phyloP scores from a whole-genome alignment of 2,888 invertebrate species.

The Papilio demoleus region DNA sequence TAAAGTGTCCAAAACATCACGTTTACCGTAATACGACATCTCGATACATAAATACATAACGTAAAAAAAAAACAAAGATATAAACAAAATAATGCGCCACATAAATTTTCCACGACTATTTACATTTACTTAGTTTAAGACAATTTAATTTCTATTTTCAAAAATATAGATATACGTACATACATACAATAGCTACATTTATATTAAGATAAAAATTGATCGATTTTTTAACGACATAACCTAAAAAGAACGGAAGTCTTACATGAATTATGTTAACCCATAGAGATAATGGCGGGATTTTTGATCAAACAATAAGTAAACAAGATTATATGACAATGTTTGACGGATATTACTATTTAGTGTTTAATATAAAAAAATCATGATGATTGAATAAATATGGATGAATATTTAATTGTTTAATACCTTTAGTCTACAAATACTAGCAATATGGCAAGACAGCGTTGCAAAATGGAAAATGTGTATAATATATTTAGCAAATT shows the following conservation, averaged over 20 bases:
- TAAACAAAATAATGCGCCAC: slow-evolving; percentile 78
- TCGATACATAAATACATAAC: slow-evolving; percentile 79
- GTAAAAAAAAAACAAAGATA: slow-evolving; percentile 61
- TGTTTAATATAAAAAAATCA: slow-evolving; percentile 19
- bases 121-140: slow-evolving; percentile 78
- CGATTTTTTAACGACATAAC: slow-evolving; percentile 63
- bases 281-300: slow-evolving; percentile 41
- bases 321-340: slow-evolving; percentile 25
- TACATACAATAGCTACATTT: slow-evolving; percentile 78
- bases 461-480: slow-evolving; percentile 79
- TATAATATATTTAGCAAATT: slow-evolving; percentile 81
- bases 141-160: slow-evolving; percentile 76
- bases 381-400: slow-evolving; percentile 39
- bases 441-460: slow-evolving; percentile 82
- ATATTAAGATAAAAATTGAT: slow-evolving; percentile 72
- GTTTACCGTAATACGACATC: slow-evolving; percentile 42
- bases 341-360: slow-evolving; percentile 5
- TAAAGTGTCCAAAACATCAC: slow-evolving; percentile 27
- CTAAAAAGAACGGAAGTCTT: slow-evolving; percentile 70
- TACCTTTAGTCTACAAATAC: slow-evolving; percentile 75
- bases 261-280: slow-evolving; percentile 52
- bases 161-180: slow-evolving; percentile 81
- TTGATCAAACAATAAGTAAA: slow-evolving; percentile 33
- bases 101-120: slow-evolving; percentile 81
- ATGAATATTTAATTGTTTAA: slow-evolving; percentile 58